Evolutionary conservation across 2,888 invertebrate species (phyloP).

Genomic region (Bombylius major): DNA sequence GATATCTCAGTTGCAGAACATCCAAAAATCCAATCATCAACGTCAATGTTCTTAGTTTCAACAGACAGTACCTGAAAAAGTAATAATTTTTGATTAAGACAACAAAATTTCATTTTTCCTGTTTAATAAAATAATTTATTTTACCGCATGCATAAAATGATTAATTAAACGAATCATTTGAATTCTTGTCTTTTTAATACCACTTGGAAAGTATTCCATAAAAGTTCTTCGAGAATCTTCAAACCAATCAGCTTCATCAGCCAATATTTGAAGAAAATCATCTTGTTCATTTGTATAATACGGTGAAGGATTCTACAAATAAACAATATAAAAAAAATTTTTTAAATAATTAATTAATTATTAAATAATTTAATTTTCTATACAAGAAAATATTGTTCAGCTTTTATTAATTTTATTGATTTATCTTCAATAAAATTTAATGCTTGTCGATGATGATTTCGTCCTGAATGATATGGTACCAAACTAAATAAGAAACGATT

Average conservation of each 20-base stretch:
- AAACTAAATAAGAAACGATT: constrained; percentile 71
- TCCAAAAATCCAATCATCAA: constrained; percentile 64
- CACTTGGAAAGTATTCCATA: constrained; percentile 24
- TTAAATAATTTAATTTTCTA: too few species aligned
- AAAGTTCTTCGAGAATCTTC: constrained; percentile 40
- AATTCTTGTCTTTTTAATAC: constrained; percentile 23
- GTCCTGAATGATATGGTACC: constrained; percentile 42
- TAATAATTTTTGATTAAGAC: too few species aligned
- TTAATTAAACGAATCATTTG: constrained; percentile 28
- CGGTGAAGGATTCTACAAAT: too few species aligned
- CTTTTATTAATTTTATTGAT: constrained; percentile 22
- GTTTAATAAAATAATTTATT: too few species aligned
- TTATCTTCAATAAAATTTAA: constrained; percentile 26
- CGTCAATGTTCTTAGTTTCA: constrained; percentile 53
- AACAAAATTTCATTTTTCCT: too few species aligned
- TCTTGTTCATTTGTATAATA: too few species aligned
- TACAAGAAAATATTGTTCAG: constrained; percentile 29
- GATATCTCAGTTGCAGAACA: constrained; percentile 50
- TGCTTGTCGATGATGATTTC: constrained; percentile 5
- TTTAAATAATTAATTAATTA: too few species aligned
- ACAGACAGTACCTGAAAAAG: constrained; percentile 44
- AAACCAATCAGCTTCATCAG: constrained; percentile 38
- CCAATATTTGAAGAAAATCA: too few species aligned
- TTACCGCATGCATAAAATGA: constrained; percentile 22
- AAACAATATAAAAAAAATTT: too few species aligned